Base-by-base conservation (phyloP, 1,140 invertebrate species). In the Drosophila pachea region DNA sequence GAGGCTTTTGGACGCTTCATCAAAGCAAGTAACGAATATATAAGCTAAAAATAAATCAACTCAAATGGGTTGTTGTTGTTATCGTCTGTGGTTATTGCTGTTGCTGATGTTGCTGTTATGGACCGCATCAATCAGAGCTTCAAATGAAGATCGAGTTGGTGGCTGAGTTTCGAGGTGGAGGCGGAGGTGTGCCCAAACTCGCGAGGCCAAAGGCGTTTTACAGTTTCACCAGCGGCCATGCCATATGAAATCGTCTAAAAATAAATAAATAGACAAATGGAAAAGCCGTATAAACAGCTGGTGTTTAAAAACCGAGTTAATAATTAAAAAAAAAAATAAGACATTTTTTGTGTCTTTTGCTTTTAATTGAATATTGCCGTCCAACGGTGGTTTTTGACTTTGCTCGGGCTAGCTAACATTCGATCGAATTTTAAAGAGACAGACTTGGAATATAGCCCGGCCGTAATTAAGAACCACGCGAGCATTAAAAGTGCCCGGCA, bases 11-110 rank as follows among this genome's bases (percentile, higher is more conserved):
- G 76, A 43, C 63, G 45, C 72, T 66, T 59, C 61, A 86, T 83
- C 79, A 83, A 83, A 71, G 50, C 59, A 53, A 74, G 86, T 52
- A 73, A 62, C 43, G 68, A 68, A 64, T 65, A 82, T 77, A 75
- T 83, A 72, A 83, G 68, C 76, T 76, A 78, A 86, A 86, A 86
- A 86, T 86, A 86, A 79, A 86, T 86, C 73, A 78, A 78, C n/a
- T 49, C 63, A 82, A 83, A 82, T 53, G 40, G 38, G 8, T 40
- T 45, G 31, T 50, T 29, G 32, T 29, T 59, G 29, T 48, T 36
- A n/a, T n/a, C n/a, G n/a, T n/a, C n/a, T n/a, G n/a, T n/a, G n/a
- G n/a, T n/a, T n/a, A n/a, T n/a, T n/a, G n/a, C n/a, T n/a, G 29
- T 40, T 50, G 36, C 61, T 67, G 38, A 38, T 81, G 43, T 62